These are phyloP conservation scores for Cuniculus paca DNA, from an alignment of 2,797 vertebrate genomes.

Conservation along the genomic window DNA sequence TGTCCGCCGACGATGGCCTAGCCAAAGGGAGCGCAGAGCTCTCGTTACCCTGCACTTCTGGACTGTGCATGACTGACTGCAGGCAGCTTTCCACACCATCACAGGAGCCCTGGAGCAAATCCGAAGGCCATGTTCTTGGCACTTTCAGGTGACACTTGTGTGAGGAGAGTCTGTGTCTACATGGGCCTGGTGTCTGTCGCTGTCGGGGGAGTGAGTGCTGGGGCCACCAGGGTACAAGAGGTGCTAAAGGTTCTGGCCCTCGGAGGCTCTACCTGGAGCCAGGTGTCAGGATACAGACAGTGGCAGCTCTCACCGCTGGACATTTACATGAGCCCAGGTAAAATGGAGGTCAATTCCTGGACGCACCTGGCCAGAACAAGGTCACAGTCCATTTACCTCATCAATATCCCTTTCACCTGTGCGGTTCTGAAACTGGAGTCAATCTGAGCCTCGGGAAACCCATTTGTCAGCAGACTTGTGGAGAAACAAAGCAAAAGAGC, in stretches of 20 bases:
- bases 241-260: background rate
- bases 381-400: background rate
- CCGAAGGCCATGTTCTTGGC: background rate
- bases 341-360: background rate
- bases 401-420: background rate
- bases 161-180: background rate
- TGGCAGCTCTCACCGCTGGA: background rate
- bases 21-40: background rate
- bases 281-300: background rate
- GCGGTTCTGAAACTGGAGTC: background rate
- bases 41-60: background rate
- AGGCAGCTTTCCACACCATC: background rate
- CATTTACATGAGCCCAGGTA: background rate
- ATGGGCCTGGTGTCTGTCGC: background rate
- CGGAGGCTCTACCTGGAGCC: background rate
- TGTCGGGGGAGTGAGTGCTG: background rate
- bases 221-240: too few species aligned
- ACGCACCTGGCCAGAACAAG: background rate
- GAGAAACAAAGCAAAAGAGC: background rate
- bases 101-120: background rate
- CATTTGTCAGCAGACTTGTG: background rate
- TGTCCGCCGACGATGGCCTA: background rate
- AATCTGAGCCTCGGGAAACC: background rate
- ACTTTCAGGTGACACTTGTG: background rate
- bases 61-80: background rate